Conservation (phyloP, 2,888 invertebrate genomes). For the Pseudococcus viburni region DNA sequence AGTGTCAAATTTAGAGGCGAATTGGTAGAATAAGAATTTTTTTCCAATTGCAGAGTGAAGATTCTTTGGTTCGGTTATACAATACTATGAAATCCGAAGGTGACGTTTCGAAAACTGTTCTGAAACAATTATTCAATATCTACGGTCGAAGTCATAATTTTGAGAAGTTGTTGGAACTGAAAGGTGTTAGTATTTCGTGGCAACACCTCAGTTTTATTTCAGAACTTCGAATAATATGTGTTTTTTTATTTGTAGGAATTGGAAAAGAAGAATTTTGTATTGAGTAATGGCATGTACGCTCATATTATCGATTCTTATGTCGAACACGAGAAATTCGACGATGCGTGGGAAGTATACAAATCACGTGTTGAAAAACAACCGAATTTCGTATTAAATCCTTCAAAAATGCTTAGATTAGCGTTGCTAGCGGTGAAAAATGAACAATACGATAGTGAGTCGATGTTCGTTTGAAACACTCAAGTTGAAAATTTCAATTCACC, state of each 20-base stretch:
- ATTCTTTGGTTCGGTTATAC: conserved; percentile 75
- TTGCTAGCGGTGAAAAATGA: conserved; percentile 76
- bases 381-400: conserved; percentile 76
- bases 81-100: conserved; percentile 74
- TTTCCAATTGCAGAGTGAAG: conserved; percentile 71
- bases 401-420: conserved; percentile 77
- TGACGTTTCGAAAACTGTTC: conserved; percentile 75
- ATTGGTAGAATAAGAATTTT: not conserved
- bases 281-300: conserved; percentile 76
- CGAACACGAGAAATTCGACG: conserved; percentile 76
- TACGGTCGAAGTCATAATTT: conserved; percentile 79
- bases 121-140: conserved; percentile 76
- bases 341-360: conserved; percentile 76
- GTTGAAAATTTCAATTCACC: not conserved
- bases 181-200: conserved; percentile 70
- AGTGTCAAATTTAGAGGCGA: not conserved
- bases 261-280: conserved; percentile 75
- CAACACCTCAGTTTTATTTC: not conserved
- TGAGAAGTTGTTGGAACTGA: conserved; percentile 75
- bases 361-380: conserved; percentile 74
- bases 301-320: conserved; percentile 80
- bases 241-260: conserved; percentile 73
- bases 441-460: conserved; percentile 74
- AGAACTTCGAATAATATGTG: not conserved
- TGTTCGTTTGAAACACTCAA: not conserved